A percentile compares a stretch with the other conserved stretches of the same genome.
phyloP scores from a whole-genome alignment of 2,888 invertebrate species.

The Lycocerus yunnanus region DNA sequence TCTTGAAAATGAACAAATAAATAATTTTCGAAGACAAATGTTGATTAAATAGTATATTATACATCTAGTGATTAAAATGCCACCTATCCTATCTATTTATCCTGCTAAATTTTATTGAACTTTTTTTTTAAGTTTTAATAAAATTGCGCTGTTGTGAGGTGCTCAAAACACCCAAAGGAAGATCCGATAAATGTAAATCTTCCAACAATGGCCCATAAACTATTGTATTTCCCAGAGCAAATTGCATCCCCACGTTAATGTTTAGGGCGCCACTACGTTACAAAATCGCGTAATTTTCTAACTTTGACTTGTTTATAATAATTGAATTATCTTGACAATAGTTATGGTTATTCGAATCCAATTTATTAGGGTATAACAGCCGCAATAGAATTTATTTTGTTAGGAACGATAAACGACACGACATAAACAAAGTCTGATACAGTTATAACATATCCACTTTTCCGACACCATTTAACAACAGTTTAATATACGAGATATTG shows the following conservation, averaged over 20 bases:
- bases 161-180: no score
- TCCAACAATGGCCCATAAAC: neutral
- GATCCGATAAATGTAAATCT: no score
- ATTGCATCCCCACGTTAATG: neutral
- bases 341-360: neutral
- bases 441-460: constrained; percentile 7
- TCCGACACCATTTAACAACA: constrained; percentile 13
- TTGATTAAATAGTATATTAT: no score
- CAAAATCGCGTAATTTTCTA: neutral
- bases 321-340: neutral
- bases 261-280: neutral
- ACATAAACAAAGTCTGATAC: constrained; percentile 18
- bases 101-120: no score
- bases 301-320: neutral
- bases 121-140: no score
- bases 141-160: no score
- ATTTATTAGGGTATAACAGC: constrained; percentile 16
- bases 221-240: neutral
- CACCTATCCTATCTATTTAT: no score
- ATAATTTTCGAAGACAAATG: no score
- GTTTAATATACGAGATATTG: constrained; percentile 2
- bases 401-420: constrained; percentile 7
- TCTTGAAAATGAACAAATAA: no score
- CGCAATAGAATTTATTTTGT: constrained; percentile 14
- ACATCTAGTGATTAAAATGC: no score